Conservation (phyloP, 2,113 vertebrate species). For the Semnornis frantzii region DNA sequence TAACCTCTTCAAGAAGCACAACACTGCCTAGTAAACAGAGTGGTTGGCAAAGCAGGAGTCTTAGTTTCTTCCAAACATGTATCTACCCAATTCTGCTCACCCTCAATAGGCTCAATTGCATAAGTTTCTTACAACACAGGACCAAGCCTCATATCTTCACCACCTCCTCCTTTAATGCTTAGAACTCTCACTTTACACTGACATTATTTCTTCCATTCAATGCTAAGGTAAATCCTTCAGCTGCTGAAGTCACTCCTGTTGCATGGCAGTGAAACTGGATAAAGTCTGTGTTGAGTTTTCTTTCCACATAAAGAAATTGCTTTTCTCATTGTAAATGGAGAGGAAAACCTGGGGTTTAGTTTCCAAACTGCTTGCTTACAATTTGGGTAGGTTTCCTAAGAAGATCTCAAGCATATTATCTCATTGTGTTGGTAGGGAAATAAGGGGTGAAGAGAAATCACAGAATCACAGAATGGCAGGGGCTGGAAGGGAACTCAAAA, state of each 20-base stretch:
- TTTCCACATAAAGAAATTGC: neutral
- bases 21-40: neutral
- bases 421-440: neutral
- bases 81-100: neutral
- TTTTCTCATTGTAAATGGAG: neutral
- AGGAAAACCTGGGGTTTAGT: neutral
- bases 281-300: neutral
- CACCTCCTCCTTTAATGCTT: conserved; percentile 21
- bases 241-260: neutral
- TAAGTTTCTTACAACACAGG: neutral
- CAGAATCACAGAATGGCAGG: too few species aligned
- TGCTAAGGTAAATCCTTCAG: neutral
- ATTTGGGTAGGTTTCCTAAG: neutral
- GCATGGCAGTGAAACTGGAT: neutral
- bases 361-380: neutral
- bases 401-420: neutral
- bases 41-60: neutral
- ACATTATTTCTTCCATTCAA: conserved; percentile 21
- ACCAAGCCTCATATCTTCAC: neutral
- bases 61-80: neutral
- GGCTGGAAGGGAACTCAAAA: too few species aligned
- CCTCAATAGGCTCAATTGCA: neutral
- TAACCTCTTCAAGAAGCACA: neutral
- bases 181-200: conserved; percentile 32
- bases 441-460: neutral